phyloP scores from a whole-genome alignment of 2,113 vertebrate species.

The Dicentrarchus labrax region DNA sequence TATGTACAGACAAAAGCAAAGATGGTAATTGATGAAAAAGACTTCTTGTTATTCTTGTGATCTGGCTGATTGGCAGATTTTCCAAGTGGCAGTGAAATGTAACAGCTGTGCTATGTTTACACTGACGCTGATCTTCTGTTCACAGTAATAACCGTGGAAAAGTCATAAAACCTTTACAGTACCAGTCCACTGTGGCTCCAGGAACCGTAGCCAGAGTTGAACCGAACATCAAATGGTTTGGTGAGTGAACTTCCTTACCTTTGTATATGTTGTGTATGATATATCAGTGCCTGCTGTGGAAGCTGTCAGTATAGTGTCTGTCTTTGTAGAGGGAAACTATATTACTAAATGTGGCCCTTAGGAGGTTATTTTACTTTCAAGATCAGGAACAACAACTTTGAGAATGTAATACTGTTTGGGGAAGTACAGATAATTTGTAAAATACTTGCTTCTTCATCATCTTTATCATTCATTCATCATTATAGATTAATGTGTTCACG shows the following conservation, averaged over 20 bases:
- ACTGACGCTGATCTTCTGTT: slow-evolving; percentile 12
- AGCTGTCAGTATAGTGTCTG: background rate
- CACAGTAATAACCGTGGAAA: slow-evolving; percentile 91
- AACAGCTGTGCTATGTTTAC: background rate
- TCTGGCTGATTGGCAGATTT: background rate
- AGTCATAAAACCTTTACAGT: slow-evolving; percentile 92
- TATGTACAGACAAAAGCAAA: slow-evolving; percentile 97
- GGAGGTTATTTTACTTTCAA: background rate
- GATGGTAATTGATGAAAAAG: slow-evolving; percentile 86
- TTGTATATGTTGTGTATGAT: background rate
- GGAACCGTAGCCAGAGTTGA: slow-evolving; percentile 96
- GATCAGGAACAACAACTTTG: background rate
- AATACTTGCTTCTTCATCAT: background rate
- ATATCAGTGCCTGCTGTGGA: background rate
- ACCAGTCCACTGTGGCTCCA: slow-evolving; percentile 91
- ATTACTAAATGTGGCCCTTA: background rate
- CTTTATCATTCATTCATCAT: background rate
- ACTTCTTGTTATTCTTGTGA: background rate
- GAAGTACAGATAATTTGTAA: background rate
- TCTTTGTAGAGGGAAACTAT: background rate
- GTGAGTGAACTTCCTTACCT: slow-evolving; percentile 82
- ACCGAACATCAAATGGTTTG: slow-evolving; percentile 99
- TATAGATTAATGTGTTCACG: background rate
- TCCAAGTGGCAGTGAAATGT: background rate
- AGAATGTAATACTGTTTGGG: background rate